Base-by-base conservation (phyloP, 2,113 vertebrate species). In the Stigmatopora argus region DNA sequence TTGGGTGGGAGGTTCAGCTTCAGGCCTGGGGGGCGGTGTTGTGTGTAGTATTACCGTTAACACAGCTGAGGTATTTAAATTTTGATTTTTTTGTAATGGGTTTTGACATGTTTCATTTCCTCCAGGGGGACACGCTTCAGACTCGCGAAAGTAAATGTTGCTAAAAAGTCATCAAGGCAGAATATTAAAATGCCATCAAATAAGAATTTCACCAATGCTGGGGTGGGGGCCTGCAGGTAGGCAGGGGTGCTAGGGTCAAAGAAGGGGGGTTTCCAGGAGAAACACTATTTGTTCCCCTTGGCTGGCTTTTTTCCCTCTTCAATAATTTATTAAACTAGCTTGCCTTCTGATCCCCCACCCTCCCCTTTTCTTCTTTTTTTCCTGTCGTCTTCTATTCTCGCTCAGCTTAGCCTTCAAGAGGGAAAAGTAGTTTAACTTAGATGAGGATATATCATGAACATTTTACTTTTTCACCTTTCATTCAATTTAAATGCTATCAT, bases 121-220 rank as follows among this genome's bases (percentile, higher is more conserved):
- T 98, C 93, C 74, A 93, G 94, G 95, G 94, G 94, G 93, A 89
- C 95, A 92, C 91, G 93, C 92, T 90, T 86, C 90, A 98, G 94
- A 98, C 95, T 96, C 94, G 92, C 85, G 94, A 97, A 97, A 98
- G 96, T 98, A 98, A 98, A 98, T 98, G 95, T 98, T 97, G 94
- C 96, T 98, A 98, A 98, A 97, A 99, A 98, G 95, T 98, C 95
- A 99, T 99, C 95, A 98, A 99, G 94, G 93, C 95, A 98, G 97
- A 99, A 99, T 99, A 99, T 98, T 99, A 99, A 99, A 99, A 99
- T 95, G 94, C 94, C 94, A 98, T 99, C 95, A 98, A 96, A 97
- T 94, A 95, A 94, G 94, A 96, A 98, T 99, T 95, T 93, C 90
- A 89, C 95, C 97, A 98, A 98, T 98, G 94, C 92, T 93, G 91